A percentile compares a stretch with the other conserved stretches of the same genome.
phyloP scores from a whole-genome alignment of 2,797 vertebrate species.

The Pipistrellus pipistrellus region DNA sequence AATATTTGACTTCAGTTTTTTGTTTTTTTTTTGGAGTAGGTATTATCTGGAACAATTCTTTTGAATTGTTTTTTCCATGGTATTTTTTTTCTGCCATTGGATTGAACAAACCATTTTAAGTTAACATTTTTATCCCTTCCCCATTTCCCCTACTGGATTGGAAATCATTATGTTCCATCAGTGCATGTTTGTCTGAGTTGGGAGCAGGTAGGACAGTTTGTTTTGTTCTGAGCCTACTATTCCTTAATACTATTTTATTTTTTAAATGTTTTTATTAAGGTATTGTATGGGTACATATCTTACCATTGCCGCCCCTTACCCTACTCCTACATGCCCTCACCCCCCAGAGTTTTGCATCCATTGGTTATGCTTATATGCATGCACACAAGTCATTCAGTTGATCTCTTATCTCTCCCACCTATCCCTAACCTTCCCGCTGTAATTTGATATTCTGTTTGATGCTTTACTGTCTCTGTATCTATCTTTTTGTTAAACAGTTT shows the following conservation, averaged over 20 bases:
- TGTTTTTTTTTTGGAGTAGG: neutral
- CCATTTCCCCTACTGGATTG: neutral
- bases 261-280: too few relatives aligned
- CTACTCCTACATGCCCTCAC: too few relatives aligned
- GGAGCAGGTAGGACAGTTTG: neutral
- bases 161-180: neutral
- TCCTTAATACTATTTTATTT: neutral
- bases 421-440: too few relatives aligned
- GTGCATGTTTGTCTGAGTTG: slow-evolving; percentile 5
- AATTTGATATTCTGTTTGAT: too few relatives aligned
- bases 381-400: too few relatives aligned
- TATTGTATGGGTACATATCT: too few relatives aligned
- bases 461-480: too few relatives aligned
- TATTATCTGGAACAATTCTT: slow-evolving; percentile 11
- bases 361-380: too few relatives aligned
- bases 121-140: slow-evolving; percentile 49
- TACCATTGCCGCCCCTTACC: too few relatives aligned
- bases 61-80: neutral
- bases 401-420: too few relatives aligned
- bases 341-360: too few relatives aligned
- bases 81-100: neutral
- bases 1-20: slow-evolving; percentile 43
- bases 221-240: slow-evolving; percentile 17
- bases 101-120: slow-evolving; percentile 49
- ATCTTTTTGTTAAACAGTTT: too few relatives aligned